Conservation (phyloP, 2,888 invertebrate species). For the Eupithecia inturbata region DNA sequence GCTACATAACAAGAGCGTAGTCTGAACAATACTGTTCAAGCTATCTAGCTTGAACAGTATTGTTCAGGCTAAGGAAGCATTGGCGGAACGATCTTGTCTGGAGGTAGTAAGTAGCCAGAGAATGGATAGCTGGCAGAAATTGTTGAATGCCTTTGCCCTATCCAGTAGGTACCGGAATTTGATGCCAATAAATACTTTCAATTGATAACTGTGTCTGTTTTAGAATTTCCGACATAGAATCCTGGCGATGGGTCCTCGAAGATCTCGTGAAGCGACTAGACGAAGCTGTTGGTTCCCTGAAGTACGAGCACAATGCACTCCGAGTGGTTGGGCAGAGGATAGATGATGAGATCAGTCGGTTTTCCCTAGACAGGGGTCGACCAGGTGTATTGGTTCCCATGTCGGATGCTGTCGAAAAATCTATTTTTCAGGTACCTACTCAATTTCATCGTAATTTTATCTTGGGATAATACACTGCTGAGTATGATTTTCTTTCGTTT, state of each 20-base stretch:
- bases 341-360: slow-evolving; percentile 58
- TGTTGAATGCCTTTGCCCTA: too few relatives aligned
- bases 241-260: slow-evolving; percentile 76
- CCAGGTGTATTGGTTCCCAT: slow-evolving; percentile 67
- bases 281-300: slow-evolving; percentile 60
- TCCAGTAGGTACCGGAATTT: too few relatives aligned
- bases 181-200: background rate
- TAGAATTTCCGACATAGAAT: slow-evolving; percentile 73
- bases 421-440: slow-evolving; percentile 63
- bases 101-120: too few relatives aligned
- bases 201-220: background rate
- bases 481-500: background rate
- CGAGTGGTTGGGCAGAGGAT: slow-evolving; percentile 65
- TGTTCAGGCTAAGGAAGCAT: too few relatives aligned
- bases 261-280: slow-evolving; percentile 68
- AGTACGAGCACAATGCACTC: slow-evolving; percentile 69
- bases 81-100: too few relatives aligned
- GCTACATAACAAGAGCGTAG: too few relatives aligned
- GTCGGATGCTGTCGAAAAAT: slow-evolving; percentile 67
- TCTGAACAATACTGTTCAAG: too few relatives aligned
- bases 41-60: too few relatives aligned
- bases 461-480: background rate
- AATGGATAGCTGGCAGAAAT: too few relatives aligned
- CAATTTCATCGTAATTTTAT: background rate
- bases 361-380: slow-evolving; percentile 55